Evolutionary conservation across 2,113 vertebrate genomes (phyloP).

Genomic region (Xenopus tropicalis): UCB_Xtro_10.0 CM004445.2:120466501-120467000

Average conservation of each 20-base stretch:
- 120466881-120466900: not conserved
- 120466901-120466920: not conserved
- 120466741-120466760: slow-evolving; percentile 29
- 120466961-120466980: not conserved
- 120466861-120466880: not conserved
- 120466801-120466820: not conserved
- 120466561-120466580: slow-evolving; percentile 22
- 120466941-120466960: not conserved
- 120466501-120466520: slow-evolving; percentile 1
- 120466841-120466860: not conserved
- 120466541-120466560: slow-evolving; percentile 13
- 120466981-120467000: not conserved
- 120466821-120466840: not conserved
- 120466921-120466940: not conserved
- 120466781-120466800: slow-evolving; percentile 14
- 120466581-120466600: slow-evolving; percentile 29
- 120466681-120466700: slow-evolving; percentile 26
- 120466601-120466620: slow-evolving; percentile 34
- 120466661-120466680: slow-evolving; percentile 17
- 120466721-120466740: slow-evolving; percentile 36
- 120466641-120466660: slow-evolving; percentile 41
- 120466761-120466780: slow-evolving; percentile 41
- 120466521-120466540: slow-evolving; percentile 29
- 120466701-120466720: slow-evolving; percentile 44
- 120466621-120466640: slow-evolving; percentile 30